Base-by-base conservation (phyloP, 2,888 invertebrate species). In the Hypomecis punctinalis region DNA sequence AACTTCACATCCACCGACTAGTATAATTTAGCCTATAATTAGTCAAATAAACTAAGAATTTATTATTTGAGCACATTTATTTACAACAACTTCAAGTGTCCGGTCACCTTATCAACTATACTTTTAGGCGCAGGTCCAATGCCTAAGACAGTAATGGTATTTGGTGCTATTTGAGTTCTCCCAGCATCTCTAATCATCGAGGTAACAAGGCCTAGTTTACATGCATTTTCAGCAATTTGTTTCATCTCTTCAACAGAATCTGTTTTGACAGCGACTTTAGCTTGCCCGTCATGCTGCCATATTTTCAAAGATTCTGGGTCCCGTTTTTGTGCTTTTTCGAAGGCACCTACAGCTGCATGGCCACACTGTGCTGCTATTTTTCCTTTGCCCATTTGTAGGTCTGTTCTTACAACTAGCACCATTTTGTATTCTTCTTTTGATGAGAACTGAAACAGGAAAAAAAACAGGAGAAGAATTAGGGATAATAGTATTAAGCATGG, bases 331-430 rank as follows among this genome's bases (percentile, higher is more conserved):
- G 96, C 95, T 75, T 95, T 95, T 71, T 97, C 96, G 78, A 96
- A 98, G 0, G 97, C 97, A 10, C 96, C 96, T 0, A 98, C 97
- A 0, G 98, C 97, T n/a, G 97, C 98, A 84, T 99, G 98, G n/a
- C 96, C 95, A 88, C 98, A 98, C 86, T 98, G 98, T 0, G 98
- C 97, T 5, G 97, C 98, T 46, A 97, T 96, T 93, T 99, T 99
- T 0, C 99, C 98, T 92, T 98, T 98, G 10, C 97, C 96, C 99
- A 99, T 99, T 85, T 97, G 97, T 5, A 99, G 91, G 79, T 99
- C 99, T 80, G 95, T 97, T 76, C 98, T 93, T 5, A 98, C 96
- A 3, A 98, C 96, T 71, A 99, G 87, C 6, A 98, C 96, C 89
- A 99, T 93, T 89, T 99, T 97, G 77, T 95, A 95, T 80, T 96